phyloP scores from a whole-genome alignment of 2,888 invertebrate genomes.

The Dolichomitus sp. region DNA sequence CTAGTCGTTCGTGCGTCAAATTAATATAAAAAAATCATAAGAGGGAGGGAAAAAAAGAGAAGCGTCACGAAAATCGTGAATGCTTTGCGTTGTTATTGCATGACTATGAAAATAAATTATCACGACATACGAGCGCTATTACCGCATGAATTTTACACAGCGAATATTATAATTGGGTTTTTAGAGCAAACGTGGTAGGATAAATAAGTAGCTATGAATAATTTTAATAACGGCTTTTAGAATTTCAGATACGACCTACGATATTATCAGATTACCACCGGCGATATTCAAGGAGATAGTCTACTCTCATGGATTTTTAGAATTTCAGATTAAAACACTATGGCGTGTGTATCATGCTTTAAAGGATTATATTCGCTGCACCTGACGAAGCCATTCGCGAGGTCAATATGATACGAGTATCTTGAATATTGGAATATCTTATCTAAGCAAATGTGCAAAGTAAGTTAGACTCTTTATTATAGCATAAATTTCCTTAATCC shows the following conservation, averaged over 20 bases:
- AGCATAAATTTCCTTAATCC: constrained; percentile 11
- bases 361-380: background rate
- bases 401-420: constrained; percentile 7
- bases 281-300: background rate
- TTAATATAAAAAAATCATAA: background rate
- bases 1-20: constrained; percentile 19
- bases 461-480: background rate
- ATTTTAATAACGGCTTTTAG: constrained; percentile 3
- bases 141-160: background rate
- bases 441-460: background rate
- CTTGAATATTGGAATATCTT: background rate
- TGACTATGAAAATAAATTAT: background rate
- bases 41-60: background rate
- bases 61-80: constrained; percentile 3
- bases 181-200: background rate
- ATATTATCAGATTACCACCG: background rate
- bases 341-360: background rate
- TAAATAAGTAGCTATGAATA: constrained; percentile 8
- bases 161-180: background rate
- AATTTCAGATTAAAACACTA: constrained; percentile 19
- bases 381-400: background rate
- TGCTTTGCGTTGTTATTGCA: constrained; percentile 1
- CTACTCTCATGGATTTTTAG: background rate
- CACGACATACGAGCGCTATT: constrained; percentile 5
- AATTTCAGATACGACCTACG: background rate